Evolutionary conservation across 2,113 vertebrate genomes (phyloP), one percentile per base, ranked within the genome.

Genomic region (Oceanites oceanicus): DNA sequence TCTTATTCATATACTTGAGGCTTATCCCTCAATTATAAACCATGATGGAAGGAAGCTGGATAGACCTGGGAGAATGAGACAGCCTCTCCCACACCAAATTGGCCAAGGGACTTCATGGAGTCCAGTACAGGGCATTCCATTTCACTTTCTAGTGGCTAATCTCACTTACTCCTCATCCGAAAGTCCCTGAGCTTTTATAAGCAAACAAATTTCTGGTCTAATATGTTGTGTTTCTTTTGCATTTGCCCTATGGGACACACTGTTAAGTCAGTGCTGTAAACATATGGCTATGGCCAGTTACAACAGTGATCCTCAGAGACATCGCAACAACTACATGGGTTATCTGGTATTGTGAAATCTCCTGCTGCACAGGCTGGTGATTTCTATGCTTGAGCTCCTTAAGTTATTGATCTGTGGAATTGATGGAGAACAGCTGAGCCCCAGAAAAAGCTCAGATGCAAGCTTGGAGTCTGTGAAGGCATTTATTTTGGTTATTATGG

Each of bases 261-360:
- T 67, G 19, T 36, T 56, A n/a, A 63, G 18, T 49, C 15, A 62
- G 36, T 26, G 32, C 27, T 89, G 45, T 49, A 40, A 92, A 40
- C 17, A 38, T 1, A 11, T 11, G 30, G 26, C 65, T 59, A 38
- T 45, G 40, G 42, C 18, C 66, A 53, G 29, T 18, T 56, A 42
- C 19, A 72, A 6, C 18, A 42, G 50, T 14, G n/a, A 40, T 74
- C 59, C 67, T 88, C 71, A 70, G 63, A 72, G 42, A 44, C 30
- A 6, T 22, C 3, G 3, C 42, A 49, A 66, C 20, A 32, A 2
- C 16, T 42, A 0, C 17, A 1, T 12, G 15, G 36, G 23, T 2
- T 71, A 22, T 25, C 47, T 59, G n/a, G 9, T 53, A 38, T 5
- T 66, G 34, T 65, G 68, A 93, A 81, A 65, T 53, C 38, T 66